Conservation (phyloP, 2,888 invertebrate genomes). For the Hemaris fuciformis region DNA sequence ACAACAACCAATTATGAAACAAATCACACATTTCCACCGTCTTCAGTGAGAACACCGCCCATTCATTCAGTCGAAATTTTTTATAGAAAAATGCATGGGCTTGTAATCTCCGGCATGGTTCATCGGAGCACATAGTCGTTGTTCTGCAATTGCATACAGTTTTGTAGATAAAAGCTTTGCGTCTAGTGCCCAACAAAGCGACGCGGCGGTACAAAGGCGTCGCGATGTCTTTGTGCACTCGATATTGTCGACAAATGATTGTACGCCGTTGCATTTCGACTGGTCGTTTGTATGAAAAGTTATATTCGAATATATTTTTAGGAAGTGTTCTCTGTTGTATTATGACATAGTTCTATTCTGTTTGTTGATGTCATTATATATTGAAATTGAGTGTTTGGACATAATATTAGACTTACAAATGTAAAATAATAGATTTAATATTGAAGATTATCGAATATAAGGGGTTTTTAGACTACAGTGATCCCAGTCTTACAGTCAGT, state of each 20-base stretch:
- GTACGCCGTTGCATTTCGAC: constrained; percentile 18
- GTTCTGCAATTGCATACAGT: constrained; percentile 32
- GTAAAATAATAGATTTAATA: too few relatives aligned
- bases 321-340: neutral
- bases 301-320: neutral
- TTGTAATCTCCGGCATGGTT: neutral
- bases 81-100: neutral
- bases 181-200: constrained; percentile 26
- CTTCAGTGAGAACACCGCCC: too few relatives aligned
- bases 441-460: too few relatives aligned
- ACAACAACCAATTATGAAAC: too few relatives aligned
- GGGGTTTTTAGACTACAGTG: too few relatives aligned
- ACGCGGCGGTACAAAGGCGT: constrained; percentile 32
- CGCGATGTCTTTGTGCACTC: constrained; percentile 36
- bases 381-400: neutral
- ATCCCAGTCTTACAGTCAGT: too few relatives aligned
- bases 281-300: neutral
- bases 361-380: neutral
- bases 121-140: constrained; percentile 5
- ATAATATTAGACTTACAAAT: neutral
- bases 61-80: neutral
- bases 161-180: constrained; percentile 35
- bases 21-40: neutral
- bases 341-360: neutral
- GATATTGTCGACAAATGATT: constrained; percentile 37